Evolutionary conservation across 2,797 vertebrate species (phyloP).

Genomic region (Phoxinus dragarum): DNA sequence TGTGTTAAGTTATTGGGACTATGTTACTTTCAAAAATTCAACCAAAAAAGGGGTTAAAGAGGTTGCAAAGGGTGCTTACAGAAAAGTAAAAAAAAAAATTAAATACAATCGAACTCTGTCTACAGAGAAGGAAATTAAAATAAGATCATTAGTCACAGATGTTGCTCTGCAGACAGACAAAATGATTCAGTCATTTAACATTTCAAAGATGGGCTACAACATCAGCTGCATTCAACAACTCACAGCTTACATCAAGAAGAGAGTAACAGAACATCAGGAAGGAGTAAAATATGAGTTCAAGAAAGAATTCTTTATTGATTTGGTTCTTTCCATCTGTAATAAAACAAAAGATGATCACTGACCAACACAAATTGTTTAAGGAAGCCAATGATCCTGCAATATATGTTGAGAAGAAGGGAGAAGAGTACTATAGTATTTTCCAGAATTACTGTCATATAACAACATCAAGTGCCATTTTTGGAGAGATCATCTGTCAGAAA

Average conservation of each 20-base stretch:
- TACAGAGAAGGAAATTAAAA: not conserved
- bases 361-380: conserved; percentile 50
- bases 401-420: not conserved
- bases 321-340: not conserved
- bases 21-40: not conserved
- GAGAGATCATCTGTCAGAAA: conserved; percentile 59
- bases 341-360: conserved; percentile 24
- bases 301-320: not conserved
- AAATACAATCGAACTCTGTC: not conserved
- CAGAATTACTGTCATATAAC: not conserved
- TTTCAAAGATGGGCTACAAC: not conserved
- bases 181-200: not conserved
- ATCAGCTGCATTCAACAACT: accelerated
- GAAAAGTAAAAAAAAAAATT: not conserved
- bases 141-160: not conserved
- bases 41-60: accelerated
- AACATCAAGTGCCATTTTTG: conserved; percentile 64
- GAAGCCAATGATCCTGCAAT: conserved; percentile 56
- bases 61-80: not conserved
- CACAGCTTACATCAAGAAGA: accelerated
- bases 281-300: not conserved
- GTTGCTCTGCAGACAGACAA: not conserved
- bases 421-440: not conserved
- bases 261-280: not conserved
- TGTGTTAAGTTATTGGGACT: not conserved